These are phyloP conservation scores for Lepilemur ruficaudatus DNA, from an alignment of 2,797 vertebrate genomes.

Conservation along the genomic window DNA sequence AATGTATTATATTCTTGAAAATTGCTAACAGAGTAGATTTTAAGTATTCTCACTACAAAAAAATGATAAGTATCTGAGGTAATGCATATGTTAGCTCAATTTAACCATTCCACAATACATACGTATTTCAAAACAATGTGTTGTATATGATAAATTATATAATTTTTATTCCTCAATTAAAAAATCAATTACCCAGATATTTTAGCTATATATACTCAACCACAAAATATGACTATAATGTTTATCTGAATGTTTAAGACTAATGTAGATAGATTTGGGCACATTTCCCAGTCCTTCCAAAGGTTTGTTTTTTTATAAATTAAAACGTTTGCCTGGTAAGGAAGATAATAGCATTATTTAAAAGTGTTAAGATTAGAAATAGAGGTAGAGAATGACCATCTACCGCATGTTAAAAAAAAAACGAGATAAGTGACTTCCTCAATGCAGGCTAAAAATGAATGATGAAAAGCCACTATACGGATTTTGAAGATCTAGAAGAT, in stretches of 20 bases:
- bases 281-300: background rate
- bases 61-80: background rate
- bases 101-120: background rate
- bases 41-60: background rate
- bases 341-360: background rate
- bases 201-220: background rate
- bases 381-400: background rate
- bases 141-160: background rate
- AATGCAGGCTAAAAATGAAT: background rate
- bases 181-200: background rate
- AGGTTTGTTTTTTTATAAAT: background rate
- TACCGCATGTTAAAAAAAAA: background rate
- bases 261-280: background rate
- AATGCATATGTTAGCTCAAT: background rate
- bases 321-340: background rate
- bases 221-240: background rate
- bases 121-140: background rate
- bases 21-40: background rate
- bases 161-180: background rate
- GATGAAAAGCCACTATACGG: background rate
- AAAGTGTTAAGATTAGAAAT: background rate
- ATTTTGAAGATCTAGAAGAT: slow-evolving; percentile 19
- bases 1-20: background rate
- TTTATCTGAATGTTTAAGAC: background rate
- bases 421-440: background rate